Evolutionary conservation across 2,113 vertebrate species (phyloP).

Genomic region (Tychaedon coryphoeus): DNA sequence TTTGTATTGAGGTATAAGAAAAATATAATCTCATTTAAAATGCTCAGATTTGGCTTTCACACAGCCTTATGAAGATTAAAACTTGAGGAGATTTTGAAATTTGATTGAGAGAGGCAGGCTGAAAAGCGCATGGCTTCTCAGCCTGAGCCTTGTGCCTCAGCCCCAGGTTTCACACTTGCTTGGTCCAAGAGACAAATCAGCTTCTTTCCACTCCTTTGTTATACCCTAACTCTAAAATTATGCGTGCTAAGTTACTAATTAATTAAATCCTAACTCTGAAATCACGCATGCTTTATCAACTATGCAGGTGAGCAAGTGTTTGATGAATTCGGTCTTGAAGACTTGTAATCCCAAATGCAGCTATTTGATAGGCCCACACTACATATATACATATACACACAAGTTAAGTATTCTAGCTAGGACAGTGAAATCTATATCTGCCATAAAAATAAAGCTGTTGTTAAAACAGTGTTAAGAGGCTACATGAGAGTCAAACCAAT

Average conservation of each 20-base stretch:
- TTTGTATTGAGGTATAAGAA: not conserved
- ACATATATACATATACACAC: no score
- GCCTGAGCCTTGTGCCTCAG: not conserved
- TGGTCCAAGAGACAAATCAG: not conserved
- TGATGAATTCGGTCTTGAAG: not conserved
- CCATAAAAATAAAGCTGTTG: not conserved
- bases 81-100: not conserved
- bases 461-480: not conserved
- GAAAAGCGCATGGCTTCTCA: not conserved
- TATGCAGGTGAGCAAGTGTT: not conserved
- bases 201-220: not conserved
- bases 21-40: not conserved
- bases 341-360: not conserved
- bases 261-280: no score
- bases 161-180: not conserved
- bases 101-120: not conserved
- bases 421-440: not conserved
- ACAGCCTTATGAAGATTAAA: not conserved
- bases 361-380: not conserved
- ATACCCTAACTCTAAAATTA: not conserved
- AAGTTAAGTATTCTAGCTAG: not conserved
- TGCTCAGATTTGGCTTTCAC: not conserved
- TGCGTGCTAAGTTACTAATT: no score
- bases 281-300: not conserved
- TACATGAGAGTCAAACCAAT: not conserved